These are phyloP conservation scores for Pteria penguin DNA, from an alignment of 2,888 invertebrate genomes.

Conservation along the genomic window DNA sequence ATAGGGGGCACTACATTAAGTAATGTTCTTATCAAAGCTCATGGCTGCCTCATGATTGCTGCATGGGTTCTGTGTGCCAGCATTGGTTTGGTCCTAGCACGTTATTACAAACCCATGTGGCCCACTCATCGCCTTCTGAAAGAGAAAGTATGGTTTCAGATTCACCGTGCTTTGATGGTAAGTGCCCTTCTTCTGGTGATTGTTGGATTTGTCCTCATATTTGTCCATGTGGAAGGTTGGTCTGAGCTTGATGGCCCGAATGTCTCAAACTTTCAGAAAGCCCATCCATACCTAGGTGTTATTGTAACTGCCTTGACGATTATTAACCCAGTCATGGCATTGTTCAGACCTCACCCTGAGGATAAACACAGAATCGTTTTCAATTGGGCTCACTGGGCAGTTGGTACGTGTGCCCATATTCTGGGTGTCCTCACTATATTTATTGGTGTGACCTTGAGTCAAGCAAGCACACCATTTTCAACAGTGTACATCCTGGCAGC, in stretches of 20 bases:
- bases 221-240: slow-evolving; percentile 74
- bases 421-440: slow-evolving; percentile 90
- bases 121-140: slow-evolving; percentile 69
- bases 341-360: slow-evolving; percentile 75
- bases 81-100: slow-evolving; percentile 76
- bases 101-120: slow-evolving; percentile 79
- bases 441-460: slow-evolving; percentile 90
- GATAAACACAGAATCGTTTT: slow-evolving; percentile 69
- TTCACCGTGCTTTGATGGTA: slow-evolving; percentile 66
- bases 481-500: slow-evolving; percentile 92
- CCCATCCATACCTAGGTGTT: slow-evolving; percentile 78
- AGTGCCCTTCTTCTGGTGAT: slow-evolving; percentile 62
- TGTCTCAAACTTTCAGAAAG: slow-evolving; percentile 61
- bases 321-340: slow-evolving; percentile 77
- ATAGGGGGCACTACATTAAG: slow-evolving; percentile 30
- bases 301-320: slow-evolving; percentile 72
- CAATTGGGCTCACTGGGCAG: slow-evolving; percentile 79
- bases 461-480: slow-evolving; percentile 91
- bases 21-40: slow-evolving; percentile 65
- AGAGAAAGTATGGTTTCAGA: slow-evolving; percentile 78
- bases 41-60: slow-evolving; percentile 78
- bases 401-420: slow-evolving; percentile 75
- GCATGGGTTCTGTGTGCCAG: slow-evolving; percentile 79
- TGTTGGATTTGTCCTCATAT: slow-evolving; percentile 75
- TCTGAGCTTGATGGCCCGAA: slow-evolving; percentile 40